Evolutionary conservation across 2,888 invertebrate species (phyloP).

Genomic region (Philopedon plagiatum): DNA sequence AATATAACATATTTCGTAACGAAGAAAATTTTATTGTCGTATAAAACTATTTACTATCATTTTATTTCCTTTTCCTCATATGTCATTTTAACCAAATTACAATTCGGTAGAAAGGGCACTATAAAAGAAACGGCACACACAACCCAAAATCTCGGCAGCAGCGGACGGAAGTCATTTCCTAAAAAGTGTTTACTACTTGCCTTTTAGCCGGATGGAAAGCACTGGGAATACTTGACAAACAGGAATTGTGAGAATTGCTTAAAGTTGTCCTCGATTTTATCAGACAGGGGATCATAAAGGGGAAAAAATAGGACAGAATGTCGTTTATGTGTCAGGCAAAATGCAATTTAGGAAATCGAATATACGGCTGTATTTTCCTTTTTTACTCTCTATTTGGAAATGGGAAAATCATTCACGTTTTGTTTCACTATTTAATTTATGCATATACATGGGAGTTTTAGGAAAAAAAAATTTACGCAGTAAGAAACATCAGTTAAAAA

Average conservation of each 20-base stretch:
- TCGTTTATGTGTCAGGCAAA: constrained; percentile 11
- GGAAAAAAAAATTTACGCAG: too few relatives aligned
- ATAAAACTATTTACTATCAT: constrained; percentile 12
- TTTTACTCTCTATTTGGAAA: neutral
- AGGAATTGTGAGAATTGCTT: constrained; percentile 37
- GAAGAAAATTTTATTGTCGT: constrained; percentile 4
- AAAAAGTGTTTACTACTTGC: constrained; percentile 42
- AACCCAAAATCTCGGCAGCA: constrained; percentile 23
- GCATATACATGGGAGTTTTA: too few relatives aligned
- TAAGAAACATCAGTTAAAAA: too few relatives aligned
- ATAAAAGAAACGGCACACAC: constrained; percentile 33
- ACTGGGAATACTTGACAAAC: constrained; percentile 26
- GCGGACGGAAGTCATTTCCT: constrained; percentile 34
- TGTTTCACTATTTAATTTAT: neutral
- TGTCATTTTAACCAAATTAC: constrained; percentile 24
- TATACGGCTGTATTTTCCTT: constrained; percentile 3
- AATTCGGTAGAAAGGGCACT: constrained; percentile 29
- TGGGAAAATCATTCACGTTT: neutral
- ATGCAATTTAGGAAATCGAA: constrained; percentile 13
- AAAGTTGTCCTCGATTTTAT: constrained; percentile 37
- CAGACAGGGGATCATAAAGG: constrained; percentile 22
- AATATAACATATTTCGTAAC: too few relatives aligned
- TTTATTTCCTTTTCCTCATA: constrained; percentile 8
- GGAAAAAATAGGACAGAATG: constrained; percentile 14
- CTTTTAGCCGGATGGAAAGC: constrained; percentile 35